Percentiles rank a stretch among this genome's conserved stretches.
phyloP scores from a whole-genome alignment of 35 echinoderm and acorn worm genomes.

The Acanthaster planci region DNA sequence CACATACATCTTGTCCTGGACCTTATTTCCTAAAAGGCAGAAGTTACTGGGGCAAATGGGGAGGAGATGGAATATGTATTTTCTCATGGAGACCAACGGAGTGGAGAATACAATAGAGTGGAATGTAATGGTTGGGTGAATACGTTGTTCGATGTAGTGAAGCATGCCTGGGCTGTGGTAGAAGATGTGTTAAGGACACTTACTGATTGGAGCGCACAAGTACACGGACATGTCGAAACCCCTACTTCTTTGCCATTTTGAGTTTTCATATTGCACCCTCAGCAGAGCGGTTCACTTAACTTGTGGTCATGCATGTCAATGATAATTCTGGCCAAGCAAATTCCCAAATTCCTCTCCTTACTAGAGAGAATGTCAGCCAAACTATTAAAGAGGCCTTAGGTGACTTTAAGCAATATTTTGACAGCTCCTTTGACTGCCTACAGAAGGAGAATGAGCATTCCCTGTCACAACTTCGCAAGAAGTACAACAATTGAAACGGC shows the following conservation, averaged over 20 bases:
- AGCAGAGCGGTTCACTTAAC: neutral
- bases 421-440: neutral
- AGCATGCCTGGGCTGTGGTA: too few species aligned
- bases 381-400: neutral
- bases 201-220: neutral
- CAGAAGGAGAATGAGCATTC: neutral
- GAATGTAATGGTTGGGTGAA: neutral
- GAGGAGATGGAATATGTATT: too few species aligned
- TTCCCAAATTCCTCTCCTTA: neutral
- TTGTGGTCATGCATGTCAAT: neutral
- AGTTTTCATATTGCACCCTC: neutral
- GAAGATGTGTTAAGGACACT: neutral
- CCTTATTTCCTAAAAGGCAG: too few species aligned
- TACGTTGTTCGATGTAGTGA: neutral
- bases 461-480: neutral
- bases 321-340: neutral
- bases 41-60: too few species aligned
- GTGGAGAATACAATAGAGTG: neutral
- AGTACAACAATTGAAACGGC: slow-evolving; percentile 10
- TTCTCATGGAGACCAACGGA: neutral
- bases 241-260: neutral
- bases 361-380: neutral
- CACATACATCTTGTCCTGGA: too few species aligned
- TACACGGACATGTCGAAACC: neutral
- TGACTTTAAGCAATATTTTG: neutral